Evolutionary conservation across 2,113 vertebrate genomes (phyloP).

Genomic region (Empidonax traillii): DNA sequence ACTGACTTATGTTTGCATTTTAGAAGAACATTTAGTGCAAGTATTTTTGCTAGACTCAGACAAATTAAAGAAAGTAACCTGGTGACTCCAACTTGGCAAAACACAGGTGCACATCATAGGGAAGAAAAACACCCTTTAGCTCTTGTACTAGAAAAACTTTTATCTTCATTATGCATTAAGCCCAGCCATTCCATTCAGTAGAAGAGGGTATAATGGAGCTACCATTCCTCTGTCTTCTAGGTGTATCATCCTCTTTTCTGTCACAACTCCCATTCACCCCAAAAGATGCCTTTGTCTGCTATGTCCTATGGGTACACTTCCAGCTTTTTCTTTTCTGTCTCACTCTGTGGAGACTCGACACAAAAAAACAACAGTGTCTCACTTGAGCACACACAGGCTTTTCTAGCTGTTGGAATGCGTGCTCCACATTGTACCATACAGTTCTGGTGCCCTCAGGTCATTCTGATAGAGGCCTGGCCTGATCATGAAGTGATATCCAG

Average conservation of each 20-base stretch:
- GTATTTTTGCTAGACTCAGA: not conserved
- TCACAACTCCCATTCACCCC: not conserved
- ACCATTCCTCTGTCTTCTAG: not conserved
- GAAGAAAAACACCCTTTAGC: not conserved
- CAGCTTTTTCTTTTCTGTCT: not conserved
- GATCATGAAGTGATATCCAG: not conserved
- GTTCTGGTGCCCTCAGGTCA: not conserved
- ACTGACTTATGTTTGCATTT: not conserved
- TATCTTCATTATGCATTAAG: not conserved
- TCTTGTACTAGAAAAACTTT: not conserved
- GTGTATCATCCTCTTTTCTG: not conserved
- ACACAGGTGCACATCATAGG: not conserved
- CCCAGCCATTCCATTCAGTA: not conserved
- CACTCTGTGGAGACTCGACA: not conserved
- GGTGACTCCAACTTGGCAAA: not conserved
- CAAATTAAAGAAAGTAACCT: not conserved
- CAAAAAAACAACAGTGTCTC: not conserved
- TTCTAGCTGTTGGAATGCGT: not conserved
- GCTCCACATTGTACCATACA: not conserved
- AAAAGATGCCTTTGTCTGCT: not conserved
- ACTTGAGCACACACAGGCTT: not conserved
- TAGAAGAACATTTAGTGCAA: not conserved
- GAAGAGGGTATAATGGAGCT: not conserved
- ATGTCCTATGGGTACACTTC: not conserved
- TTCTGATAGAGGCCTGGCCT: not conserved